These are phyloP conservation scores for Anoura caudifer DNA, from an alignment of 2,113 vertebrate genomes.

Conservation along the genomic window DNA sequence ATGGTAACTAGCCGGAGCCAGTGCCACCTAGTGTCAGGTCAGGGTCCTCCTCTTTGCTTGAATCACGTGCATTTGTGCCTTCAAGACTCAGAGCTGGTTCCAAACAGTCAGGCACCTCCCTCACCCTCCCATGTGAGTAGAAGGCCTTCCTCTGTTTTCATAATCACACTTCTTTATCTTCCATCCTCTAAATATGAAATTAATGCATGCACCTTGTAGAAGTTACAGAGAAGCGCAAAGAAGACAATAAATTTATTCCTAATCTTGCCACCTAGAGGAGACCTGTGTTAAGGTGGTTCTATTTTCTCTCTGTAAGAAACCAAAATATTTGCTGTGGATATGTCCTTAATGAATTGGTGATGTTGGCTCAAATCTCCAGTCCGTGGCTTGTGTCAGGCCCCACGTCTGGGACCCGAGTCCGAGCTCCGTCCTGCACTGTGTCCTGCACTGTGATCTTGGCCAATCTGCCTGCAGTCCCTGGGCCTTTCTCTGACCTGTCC, in stretches of 20 bases:
- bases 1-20: background rate
- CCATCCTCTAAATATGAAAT: slow-evolving; percentile 46
- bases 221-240: slow-evolving; percentile 10
- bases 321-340: background rate
- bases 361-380: background rate
- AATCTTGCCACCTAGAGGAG: slow-evolving; percentile 26
- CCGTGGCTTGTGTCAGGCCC: background rate
- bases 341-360: background rate
- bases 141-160: slow-evolving; percentile 4
- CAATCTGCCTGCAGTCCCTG: background rate
- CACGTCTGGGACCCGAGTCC: background rate
- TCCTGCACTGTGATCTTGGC: background rate
- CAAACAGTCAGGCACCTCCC: background rate
- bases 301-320: slow-evolving; percentile 10
- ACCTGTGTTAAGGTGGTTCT: background rate
- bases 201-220: background rate
- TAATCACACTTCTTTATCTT: slow-evolving; percentile 29
- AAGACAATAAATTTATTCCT: background rate
- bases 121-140: background rate
- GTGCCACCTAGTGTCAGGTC: background rate
- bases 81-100: background rate
- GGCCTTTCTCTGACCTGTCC: background rate
- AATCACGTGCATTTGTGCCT: background rate
- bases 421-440: background rate
- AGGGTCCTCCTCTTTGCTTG: background rate